Evolutionary conservation across 2,113 vertebrate species (phyloP), one percentile per base, ranked within the genome.

Genomic region (Poicephalus gulielmi): DNA sequence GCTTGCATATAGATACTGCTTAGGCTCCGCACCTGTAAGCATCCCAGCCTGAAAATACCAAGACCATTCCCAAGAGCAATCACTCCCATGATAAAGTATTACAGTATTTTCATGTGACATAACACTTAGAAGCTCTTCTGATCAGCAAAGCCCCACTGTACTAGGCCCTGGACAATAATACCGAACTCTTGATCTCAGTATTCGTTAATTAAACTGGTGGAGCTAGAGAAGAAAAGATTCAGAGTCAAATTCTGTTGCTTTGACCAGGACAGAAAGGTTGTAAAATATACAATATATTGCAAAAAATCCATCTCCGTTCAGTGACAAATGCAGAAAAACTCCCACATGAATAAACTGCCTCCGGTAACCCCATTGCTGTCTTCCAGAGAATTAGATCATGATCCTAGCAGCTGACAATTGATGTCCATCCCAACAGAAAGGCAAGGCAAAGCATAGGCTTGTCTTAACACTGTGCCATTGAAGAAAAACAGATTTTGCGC

Each of bases 401-500:
- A n/a, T 92, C 93, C 88, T 90, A 88, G 93, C 62, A 97, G 71
- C 95, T 82, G 64, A 82, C 11, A 79, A 95, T 74, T 95, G 97
- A 92, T 24, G 59, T 92, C 89, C 88, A 78, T 97, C 17, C 23
- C 68, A 95, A 37, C 76, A 96, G 92, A 97, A 97, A 97, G 93
- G 94, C 94, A 92, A 95, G 35, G 53, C 52, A 76, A 60, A 73
- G 30, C 28, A 55, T 55, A 70, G 11, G 55, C 92, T 97, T 77
- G 11, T 87, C 93, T 68, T 69, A 96, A 43, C 52, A 70, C 84
- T 69, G 84, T 95, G 94, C 64, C 6, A 11, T 71, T 97, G 92
- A 97, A 95, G 96, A 97, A 88, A 94, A 98, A 95, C 95, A 97
- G 95, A 96, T 97, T 98, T 98, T 95, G 82, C 57, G 73, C 89